These are phyloP conservation scores for Leptinotarsa lineolata DNA, from an alignment of 1,140 invertebrate species.

Conservation along the genomic window DNA sequence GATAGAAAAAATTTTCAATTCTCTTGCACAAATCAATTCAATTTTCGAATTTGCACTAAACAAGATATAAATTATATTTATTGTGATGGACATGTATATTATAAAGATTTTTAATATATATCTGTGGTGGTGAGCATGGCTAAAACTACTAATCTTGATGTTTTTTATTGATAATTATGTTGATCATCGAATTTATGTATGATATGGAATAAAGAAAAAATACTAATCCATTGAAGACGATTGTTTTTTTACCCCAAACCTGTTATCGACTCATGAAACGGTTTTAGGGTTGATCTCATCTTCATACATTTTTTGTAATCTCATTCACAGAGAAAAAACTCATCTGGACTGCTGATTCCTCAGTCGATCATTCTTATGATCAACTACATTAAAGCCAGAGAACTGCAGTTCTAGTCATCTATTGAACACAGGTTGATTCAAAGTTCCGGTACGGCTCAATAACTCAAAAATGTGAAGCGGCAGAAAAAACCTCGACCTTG, in stretches of 20 bases:
- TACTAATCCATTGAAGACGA: background rate
- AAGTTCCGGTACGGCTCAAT: no score
- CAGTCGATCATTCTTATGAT: no score
- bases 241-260: background rate
- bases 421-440: no score
- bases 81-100: slow-evolving; percentile 21
- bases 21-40: background rate
- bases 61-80: background rate
- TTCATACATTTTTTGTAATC: no score
- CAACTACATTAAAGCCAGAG: no score
- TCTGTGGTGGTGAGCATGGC: slow-evolving; percentile 4
- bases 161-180: slow-evolving; percentile 6
- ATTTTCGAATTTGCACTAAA: background rate
- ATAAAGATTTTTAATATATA: slow-evolving; percentile 24
- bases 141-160: slow-evolving; percentile 18
- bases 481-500: no score
- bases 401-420: no score
- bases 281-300: no score
- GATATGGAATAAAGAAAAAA: background rate
- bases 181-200: slow-evolving; percentile 29
- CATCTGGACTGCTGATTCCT: no score
- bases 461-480: no score
- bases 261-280: no score
- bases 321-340: no score
- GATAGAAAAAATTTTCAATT: background rate